Conservation (phyloP, 1,140 invertebrate species). For the Penaeus indicus region DNA sequence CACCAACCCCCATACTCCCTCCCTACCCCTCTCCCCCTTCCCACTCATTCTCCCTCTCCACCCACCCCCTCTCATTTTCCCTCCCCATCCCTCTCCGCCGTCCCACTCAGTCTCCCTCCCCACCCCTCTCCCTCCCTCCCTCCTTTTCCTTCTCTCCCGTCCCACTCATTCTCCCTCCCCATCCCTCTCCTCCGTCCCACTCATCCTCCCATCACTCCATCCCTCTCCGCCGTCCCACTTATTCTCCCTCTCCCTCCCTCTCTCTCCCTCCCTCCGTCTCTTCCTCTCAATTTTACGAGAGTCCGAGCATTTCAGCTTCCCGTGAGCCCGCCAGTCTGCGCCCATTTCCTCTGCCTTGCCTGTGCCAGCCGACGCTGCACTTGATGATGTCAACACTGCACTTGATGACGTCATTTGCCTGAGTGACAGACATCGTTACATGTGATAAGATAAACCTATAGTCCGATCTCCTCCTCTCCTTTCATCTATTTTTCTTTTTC, state of each 20-base stretch:
- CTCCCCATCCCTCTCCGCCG: neutral
- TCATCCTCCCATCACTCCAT: no score
- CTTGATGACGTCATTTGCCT: no score
- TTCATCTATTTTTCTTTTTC: neutral
- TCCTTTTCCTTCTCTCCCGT: neutral
- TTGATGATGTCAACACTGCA: no score
- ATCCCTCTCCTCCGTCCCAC: no score
- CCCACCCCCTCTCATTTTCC: neutral
- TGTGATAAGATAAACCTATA: neutral
- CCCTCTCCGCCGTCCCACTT: neutral
- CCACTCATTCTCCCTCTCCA: neutral
- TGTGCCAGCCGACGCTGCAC: no score
- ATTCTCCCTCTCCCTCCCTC: neutral
- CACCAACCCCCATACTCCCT: neutral
- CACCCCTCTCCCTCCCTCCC: neutral
- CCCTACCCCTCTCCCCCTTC: neutral
- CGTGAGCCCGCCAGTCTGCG: neutral
- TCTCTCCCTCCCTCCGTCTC: neutral
- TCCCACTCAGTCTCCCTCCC: neutral
- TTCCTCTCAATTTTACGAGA: neutral
- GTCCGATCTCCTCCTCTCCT: neutral
- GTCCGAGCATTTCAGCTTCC: neutral
- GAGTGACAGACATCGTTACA: no score
- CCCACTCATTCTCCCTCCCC: neutral
- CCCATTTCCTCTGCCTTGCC: neutral